A percentile compares a stretch with the other conserved stretches of the same genome.
Evolutionary conservation across 2,797 vertebrate species (phyloP).

Genomic region (Liasis olivaceus): DNA sequence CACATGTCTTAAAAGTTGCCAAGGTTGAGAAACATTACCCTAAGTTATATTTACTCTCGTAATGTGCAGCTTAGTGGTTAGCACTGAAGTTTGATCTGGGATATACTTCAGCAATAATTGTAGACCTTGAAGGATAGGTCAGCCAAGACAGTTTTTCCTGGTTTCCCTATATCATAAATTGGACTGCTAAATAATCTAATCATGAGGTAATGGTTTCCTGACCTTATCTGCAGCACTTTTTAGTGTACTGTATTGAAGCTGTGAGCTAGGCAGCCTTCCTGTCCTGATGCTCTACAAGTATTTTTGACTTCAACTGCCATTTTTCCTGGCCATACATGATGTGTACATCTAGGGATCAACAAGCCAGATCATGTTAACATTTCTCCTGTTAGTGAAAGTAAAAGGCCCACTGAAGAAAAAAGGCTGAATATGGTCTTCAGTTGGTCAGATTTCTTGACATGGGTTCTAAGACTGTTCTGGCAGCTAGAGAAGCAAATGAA

Average conservation of each 20-base stretch:
- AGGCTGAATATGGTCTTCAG: not conserved
- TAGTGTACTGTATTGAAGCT: not conserved
- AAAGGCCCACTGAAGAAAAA: not conserved
- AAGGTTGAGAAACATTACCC: not conserved
- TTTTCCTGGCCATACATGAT: not conserved
- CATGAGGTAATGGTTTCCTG: not conserved
- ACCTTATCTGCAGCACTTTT: not conserved
- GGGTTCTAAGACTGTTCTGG: not conserved
- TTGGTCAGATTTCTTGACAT: not conserved
- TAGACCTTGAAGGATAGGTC: not conserved
- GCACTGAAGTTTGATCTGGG: not conserved
- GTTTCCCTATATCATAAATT: not conserved
- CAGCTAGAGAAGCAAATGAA: not conserved
- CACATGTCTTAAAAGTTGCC: not conserved
- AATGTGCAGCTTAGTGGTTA: not conserved
- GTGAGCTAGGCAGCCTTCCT: not conserved
- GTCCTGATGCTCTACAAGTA: not conserved
- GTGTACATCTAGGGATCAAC: not conserved
- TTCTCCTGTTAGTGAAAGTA: not conserved
- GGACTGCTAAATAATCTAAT: not conserved
- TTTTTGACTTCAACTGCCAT: not conserved
- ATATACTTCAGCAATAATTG: not conserved
- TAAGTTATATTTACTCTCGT: not conserved
- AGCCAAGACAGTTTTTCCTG: not conserved
- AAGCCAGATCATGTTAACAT: not conserved